Evolutionary conservation across 2,797 vertebrate species (phyloP).

Genomic region (Mormyrops attenuatus): DNA sequence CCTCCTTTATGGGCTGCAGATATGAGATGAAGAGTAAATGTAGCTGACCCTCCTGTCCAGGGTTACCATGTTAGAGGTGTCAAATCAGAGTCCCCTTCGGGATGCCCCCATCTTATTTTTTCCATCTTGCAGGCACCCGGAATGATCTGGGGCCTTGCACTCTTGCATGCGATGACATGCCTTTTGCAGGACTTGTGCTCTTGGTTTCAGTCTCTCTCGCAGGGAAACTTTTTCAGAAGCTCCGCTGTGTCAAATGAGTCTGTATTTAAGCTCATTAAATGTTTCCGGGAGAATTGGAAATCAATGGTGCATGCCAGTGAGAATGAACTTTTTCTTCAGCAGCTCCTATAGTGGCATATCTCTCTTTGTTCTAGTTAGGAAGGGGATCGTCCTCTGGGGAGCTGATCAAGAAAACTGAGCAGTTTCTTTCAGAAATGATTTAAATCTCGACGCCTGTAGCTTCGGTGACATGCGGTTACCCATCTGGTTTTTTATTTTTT

Average conservation of each 20-base stretch:
- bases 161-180: background rate
- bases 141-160: background rate
- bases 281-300: conserved; percentile 74
- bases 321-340: conserved; percentile 64
- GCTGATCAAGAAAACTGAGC: conserved; percentile 32
- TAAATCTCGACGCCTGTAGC: conserved; percentile 38
- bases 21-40: background rate
- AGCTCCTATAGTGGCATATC: conserved; percentile 57
- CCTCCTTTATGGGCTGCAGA: background rate
- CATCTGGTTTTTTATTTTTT: conserved; percentile 28
- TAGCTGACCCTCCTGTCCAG: background rate
- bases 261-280: conserved; percentile 74
- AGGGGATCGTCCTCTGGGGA: conserved; percentile 31
- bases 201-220: conserved; percentile 49
- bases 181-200: conserved; percentile 6
- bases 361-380: conserved; percentile 28
- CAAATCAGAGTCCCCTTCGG: background rate
- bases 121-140: background rate
- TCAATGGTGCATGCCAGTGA: conserved; percentile 67
- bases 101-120: background rate
- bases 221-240: conserved; percentile 54
- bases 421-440: conserved; percentile 52
- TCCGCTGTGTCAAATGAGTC: conserved; percentile 60
- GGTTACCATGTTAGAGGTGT: background rate
- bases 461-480: conserved; percentile 36